phyloP scores from a whole-genome alignment of 2,797 vertebrate genomes.

The Neoniphon sammara region DNA sequence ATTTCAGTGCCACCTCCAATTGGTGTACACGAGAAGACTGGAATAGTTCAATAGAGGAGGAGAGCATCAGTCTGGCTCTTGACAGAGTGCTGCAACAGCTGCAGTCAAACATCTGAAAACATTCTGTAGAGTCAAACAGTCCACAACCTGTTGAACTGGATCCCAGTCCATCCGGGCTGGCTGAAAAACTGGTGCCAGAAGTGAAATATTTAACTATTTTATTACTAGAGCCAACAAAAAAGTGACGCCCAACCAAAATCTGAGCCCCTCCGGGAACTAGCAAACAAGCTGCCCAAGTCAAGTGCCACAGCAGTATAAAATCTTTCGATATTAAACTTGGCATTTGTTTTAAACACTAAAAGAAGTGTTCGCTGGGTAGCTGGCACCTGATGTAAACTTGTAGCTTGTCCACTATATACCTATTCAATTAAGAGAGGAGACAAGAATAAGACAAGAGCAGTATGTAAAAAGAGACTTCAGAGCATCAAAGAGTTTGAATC shows the following conservation, averaged over 20 bases:
- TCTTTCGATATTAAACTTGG: background rate
- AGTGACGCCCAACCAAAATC: background rate
- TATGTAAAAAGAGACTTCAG: background rate
- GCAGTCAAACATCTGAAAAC: no score
- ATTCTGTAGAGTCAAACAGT: background rate
- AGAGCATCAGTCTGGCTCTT: background rate
- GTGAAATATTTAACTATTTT: background rate
- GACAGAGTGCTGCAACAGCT: background rate
- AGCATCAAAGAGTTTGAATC: slow-evolving; percentile 8
- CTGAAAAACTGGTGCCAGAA: background rate
- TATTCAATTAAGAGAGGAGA: no score
- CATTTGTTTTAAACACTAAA: background rate
- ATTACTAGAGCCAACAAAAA: background rate
- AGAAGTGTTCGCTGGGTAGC: background rate
- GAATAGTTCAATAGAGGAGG: no score
- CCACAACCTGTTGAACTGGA: background rate
- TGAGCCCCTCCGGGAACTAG: background rate
- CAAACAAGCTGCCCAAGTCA: no score
- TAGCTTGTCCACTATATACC: background rate
- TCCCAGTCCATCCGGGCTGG: background rate
- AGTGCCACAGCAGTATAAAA: background rate
- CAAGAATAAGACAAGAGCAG: no score
- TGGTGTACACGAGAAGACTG: no score
- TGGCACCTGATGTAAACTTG: background rate
- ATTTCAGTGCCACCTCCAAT: no score